Evolutionary conservation across 2,113 vertebrate species (phyloP).

Genomic region (Elephas maximus): DNA sequence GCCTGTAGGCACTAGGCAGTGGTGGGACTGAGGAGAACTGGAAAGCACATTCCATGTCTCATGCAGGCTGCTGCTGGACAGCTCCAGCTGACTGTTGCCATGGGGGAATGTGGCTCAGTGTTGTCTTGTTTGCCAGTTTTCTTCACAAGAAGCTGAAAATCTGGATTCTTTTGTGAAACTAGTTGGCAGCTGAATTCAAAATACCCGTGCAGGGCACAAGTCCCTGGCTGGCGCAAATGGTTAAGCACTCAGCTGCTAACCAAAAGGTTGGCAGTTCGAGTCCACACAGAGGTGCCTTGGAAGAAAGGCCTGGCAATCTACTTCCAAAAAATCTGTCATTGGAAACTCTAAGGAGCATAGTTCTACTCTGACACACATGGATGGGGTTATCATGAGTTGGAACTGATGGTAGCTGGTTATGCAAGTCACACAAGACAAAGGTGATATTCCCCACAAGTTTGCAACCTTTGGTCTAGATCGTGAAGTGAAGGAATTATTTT

Average conservation of each 20-base stretch:
- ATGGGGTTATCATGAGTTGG: background rate
- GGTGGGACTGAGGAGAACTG: background rate
- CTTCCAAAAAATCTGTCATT: background rate
- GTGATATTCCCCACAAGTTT: background rate
- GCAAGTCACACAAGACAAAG: background rate
- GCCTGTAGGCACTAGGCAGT: background rate
- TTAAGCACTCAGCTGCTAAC: background rate
- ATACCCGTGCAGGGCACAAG: background rate
- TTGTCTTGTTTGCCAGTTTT: background rate
- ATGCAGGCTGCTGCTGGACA: background rate
- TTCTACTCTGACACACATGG: background rate
- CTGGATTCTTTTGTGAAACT: constrained; percentile 20
- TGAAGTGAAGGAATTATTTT: background rate
- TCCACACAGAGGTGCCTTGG: background rate
- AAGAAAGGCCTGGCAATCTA: background rate
- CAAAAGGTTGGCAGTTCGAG: background rate
- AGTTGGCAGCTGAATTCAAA: constrained; percentile 28
- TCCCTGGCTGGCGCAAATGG: background rate
- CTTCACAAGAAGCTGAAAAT: constrained; percentile 30
- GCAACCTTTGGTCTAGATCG: background rate
- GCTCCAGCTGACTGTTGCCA: background rate
- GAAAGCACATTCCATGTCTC: no score
- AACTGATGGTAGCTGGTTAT: background rate
- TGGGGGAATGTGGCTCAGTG: background rate
- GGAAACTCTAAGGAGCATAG: background rate